A percentile compares a stretch with the other conserved stretches of the same genome.
Evolutionary conservation across 1,140 invertebrate species (phyloP).

Genomic region (Platyscapa corneri): DNA sequence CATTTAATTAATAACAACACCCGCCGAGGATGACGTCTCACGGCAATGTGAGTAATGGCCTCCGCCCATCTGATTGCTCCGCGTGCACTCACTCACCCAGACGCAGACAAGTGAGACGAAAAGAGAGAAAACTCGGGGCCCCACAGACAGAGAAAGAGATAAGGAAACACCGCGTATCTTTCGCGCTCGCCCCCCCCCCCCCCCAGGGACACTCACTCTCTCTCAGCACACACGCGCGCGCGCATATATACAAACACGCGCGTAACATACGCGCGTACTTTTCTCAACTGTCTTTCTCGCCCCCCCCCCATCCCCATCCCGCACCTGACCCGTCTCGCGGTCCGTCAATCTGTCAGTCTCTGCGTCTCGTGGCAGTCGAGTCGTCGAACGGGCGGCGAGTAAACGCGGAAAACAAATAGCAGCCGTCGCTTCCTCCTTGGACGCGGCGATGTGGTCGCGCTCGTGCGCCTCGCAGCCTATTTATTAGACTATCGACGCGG

Average conservation of each 20-base stretch:
- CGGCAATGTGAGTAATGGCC: constrained; percentile 72
- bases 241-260: too few species aligned
- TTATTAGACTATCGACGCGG: constrained; percentile 68
- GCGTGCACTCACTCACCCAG: constrained; percentile 29
- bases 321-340: not conserved
- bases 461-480: constrained; percentile 59
- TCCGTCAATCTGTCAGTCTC: not conserved
- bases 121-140: constrained; percentile 7
- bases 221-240: too few species aligned
- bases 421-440: not conserved
- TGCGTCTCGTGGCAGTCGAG: not conserved
- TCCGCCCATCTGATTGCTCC: constrained; percentile 70
- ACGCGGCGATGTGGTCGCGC: not conserved
- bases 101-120: not conserved
- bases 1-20: constrained; percentile 75
- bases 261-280: too few species aligned
- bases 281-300: too few species aligned
- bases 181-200: not conserved
- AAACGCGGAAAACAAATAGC: too few species aligned
- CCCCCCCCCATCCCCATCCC: not conserved
- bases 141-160: constrained; percentile 35
- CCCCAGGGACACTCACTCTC: too few species aligned
- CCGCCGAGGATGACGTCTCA: constrained; percentile 68
- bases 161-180: constrained; percentile 30
- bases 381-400: not conserved